Percentiles rank a stretch among this genome's conserved stretches.
phyloP scores from a whole-genome alignment of 2,888 invertebrate species.

The Xylocampa areola region DNA sequence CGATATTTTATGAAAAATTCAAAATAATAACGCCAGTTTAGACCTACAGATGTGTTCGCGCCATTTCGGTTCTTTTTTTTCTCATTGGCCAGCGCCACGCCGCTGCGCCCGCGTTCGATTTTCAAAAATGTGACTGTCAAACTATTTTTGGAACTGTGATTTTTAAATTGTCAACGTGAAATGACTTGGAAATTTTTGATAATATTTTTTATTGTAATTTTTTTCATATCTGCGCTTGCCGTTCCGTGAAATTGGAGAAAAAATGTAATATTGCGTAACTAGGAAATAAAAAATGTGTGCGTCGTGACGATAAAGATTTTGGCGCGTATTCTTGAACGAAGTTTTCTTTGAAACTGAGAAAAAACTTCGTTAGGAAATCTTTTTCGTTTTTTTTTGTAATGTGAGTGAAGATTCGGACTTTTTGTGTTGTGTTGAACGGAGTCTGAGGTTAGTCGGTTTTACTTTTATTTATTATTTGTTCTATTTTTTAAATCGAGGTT shows the following conservation, averaged over 20 bases:
- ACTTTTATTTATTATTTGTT: conserved; percentile 4
- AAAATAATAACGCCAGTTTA: conserved; percentile 57
- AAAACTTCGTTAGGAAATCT: conserved; percentile 36
- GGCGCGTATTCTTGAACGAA: conserved; percentile 58
- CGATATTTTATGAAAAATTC: conserved; percentile 59
- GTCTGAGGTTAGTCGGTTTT: conserved; percentile 48
- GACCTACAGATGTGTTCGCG: conserved; percentile 62
- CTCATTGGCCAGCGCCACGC: conserved; percentile 42
- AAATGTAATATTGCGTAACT: conserved; percentile 72
- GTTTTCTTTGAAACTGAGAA: conserved; percentile 33
- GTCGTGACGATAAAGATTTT: conserved; percentile 58
- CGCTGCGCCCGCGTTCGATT: conserved; percentile 53
- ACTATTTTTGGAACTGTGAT: conserved; percentile 61
- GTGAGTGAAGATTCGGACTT: conserved; percentile 54
- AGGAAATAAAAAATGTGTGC: conserved; percentile 71
- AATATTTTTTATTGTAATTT: conserved; percentile 57
- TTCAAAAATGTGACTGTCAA: conserved; percentile 71
- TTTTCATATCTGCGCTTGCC: conserved; percentile 60
- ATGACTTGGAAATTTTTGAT: conserved; percentile 53
- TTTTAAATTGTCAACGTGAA: conserved; percentile 52
- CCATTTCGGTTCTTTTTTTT: conserved; percentile 61
- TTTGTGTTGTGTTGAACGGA: conserved; percentile 52
- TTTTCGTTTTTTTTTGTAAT: conserved; percentile 24
- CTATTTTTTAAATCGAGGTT: background rate
- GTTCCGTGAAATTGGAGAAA: conserved; percentile 82